Conservation (phyloP, 2,888 invertebrate genomes). For the Eupithecia dodoneata region DNA sequence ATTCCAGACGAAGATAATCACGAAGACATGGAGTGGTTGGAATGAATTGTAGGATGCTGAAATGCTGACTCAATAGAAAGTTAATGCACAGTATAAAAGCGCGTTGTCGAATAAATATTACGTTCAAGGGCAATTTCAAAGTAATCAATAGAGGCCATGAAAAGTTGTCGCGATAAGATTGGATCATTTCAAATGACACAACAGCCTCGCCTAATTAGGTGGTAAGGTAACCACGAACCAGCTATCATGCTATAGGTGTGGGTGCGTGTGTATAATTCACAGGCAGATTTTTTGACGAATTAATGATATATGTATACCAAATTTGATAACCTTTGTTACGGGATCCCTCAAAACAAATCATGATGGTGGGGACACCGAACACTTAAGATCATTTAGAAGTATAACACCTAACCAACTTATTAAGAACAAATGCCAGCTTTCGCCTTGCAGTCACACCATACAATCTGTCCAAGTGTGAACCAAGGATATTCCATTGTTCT, state of each 20-base stretch:
- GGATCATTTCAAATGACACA: conserved; percentile 4
- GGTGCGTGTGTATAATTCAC: neutral
- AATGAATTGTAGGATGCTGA: neutral
- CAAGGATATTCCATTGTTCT: conserved; percentile 62
- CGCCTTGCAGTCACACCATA: conserved; percentile 7
- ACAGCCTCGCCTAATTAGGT: neutral
- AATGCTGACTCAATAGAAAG: neutral
- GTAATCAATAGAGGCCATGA: conserved; percentile 23
- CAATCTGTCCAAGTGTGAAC: conserved; percentile 69
- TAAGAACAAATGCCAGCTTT: conserved; percentile 2
- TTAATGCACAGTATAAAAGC: neutral
- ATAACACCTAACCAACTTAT: neutral
- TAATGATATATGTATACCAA: neutral
- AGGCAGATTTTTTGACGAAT: neutral
- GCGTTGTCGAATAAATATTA: neutral
- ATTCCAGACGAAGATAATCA: neutral
- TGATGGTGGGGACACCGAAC: neutral
- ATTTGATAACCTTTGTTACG: neutral
- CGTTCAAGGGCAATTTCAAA: conserved; percentile 14
- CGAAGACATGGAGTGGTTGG: neutral
- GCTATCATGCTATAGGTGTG: neutral
- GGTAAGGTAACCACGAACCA: neutral
- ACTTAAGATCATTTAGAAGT: neutral
- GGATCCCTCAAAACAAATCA: neutral
- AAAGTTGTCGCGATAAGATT: conserved; percentile 31